phyloP scores from a whole-genome alignment of 2,888 invertebrate species.

The Parasteatoda lunata region DNA sequence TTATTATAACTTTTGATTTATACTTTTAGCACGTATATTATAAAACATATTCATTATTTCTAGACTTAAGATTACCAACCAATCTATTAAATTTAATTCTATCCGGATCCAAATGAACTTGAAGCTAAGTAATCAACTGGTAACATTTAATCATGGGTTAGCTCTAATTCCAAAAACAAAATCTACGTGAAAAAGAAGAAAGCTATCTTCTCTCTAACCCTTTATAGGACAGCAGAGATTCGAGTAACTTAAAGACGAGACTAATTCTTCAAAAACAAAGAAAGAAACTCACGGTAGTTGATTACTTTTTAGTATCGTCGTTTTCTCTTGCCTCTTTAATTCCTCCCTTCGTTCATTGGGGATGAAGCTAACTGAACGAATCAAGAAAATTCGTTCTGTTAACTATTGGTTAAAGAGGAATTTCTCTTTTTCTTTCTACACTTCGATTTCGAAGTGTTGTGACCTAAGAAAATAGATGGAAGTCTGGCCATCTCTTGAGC shows the following conservation, averaged over 20 bases:
- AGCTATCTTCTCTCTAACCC: too few species aligned
- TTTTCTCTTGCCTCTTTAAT: slow-evolving; percentile 42
- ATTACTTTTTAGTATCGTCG: slow-evolving; percentile 51
- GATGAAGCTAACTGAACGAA: slow-evolving; percentile 19
- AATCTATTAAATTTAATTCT: too few species aligned
- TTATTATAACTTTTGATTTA: too few species aligned
- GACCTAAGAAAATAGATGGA: slow-evolving; percentile 48
- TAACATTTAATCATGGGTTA: too few species aligned
- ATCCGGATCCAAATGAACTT: too few species aligned
- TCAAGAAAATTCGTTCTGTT: slow-evolving; percentile 43
- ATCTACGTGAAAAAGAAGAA: too few species aligned
- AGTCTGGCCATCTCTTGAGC: slow-evolving; percentile 25
- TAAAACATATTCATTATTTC: too few species aligned
- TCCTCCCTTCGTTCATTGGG: slow-evolving; percentile 46
- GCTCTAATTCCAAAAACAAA: too few species aligned
- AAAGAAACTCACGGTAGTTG: slow-evolving; percentile 20
- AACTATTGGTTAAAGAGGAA: slow-evolving; percentile 40
- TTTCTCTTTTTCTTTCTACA: slow-evolving; percentile 24
- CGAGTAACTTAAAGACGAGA: background rate
- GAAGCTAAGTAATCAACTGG: too few species aligned
- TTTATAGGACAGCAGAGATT: too few species aligned
- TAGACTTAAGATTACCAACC: too few species aligned
- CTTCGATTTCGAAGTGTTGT: slow-evolving; percentile 12
- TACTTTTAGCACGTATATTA: too few species aligned
- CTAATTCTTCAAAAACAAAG: slow-evolving; percentile 32